Conservation (phyloP, 2,113 vertebrate genomes). For the Hymenochirus boettgeri region DNA sequence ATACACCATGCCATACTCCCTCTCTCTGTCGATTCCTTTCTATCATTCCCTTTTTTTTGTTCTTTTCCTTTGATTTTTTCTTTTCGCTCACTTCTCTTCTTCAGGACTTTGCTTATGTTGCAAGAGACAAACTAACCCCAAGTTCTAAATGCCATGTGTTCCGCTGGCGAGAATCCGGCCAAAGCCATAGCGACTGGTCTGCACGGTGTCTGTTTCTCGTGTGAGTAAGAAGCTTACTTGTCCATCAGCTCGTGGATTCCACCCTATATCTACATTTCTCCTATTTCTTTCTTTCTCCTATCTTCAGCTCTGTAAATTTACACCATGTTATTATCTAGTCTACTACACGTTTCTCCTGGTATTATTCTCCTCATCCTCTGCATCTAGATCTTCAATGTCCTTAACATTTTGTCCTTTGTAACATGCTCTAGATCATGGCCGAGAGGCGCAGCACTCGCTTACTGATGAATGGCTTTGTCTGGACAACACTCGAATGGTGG, state of each 20-base stretch:
- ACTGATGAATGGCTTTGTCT: constrained; percentile 63
- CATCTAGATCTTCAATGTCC: neutral
- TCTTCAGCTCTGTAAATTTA: neutral
- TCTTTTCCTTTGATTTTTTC: too few relatives aligned
- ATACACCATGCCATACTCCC: too few relatives aligned
- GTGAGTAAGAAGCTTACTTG: constrained; percentile 61
- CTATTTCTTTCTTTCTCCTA: neutral
- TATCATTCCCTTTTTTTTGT: too few relatives aligned
- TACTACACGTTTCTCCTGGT: neutral
- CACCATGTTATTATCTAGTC: neutral
- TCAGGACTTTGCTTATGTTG: constrained; percentile 91
- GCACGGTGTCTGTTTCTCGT: constrained; percentile 88
- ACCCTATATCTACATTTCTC: too few relatives aligned
- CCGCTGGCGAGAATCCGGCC: constrained; percentile 83
- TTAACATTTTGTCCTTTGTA: neutral
- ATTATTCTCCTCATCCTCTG: too few relatives aligned
- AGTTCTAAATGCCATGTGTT: constrained; percentile 94
- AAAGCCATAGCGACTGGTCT: constrained; percentile 86
- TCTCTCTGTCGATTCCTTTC: too few relatives aligned
- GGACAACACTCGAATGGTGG: constrained; percentile 70
- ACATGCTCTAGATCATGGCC: constrained; percentile 74
- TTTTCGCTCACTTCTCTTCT: neutral
- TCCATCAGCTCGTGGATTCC: too few relatives aligned
- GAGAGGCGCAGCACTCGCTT: constrained; percentile 73
- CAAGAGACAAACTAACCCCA: constrained; percentile 84